Base-by-base conservation (phyloP, 2,797 vertebrate genomes). In the Semotilus atromaculatus region DNA sequence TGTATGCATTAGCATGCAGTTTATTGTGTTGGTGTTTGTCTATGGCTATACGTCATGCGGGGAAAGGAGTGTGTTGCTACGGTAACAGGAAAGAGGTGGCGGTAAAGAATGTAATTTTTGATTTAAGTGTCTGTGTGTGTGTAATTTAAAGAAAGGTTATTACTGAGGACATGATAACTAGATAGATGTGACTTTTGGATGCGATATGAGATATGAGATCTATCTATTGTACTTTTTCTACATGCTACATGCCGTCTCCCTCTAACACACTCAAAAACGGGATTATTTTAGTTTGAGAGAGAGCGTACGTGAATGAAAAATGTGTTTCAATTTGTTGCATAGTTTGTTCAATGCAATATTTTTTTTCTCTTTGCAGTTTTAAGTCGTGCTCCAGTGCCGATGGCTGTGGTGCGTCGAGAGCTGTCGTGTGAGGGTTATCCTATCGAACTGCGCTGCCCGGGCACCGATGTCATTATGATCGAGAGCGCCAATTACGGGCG, bases 401-500 rank as follows among this genome's bases (percentile, higher is more conserved):
- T 99, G 98, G 98, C 98, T 7, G 98, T 99, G 93, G 98, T 99
- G 85, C 96, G 98, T 74, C 94, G 98, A 93, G 98, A 99, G 92
- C 95, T 99, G 88, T 99, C 98, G 66, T 99, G 98, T 23, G 98
- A 99, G 95, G 97, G 97, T 88, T 99, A 99, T 92, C 97, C 97
- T 83, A 99, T 99, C 7, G 98, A 99, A 91, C 96, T 99, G 45
- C 98, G 98, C 89, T 99, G 98, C 92, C 98, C 98, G 0, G 98
- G 98, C 90, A 99, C 98, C 5, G 98, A 99, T 45, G 98, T 99
- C 91, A 99, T 99, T 94, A 99, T 99, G 98, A 99, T 99, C 1
- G 98, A 99, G 94, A 99, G 98, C 87, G 98, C 97, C 95, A 99
- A 99, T 96, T 99, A 99, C 0, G 98, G 98, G 71, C 97, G 98